Base-by-base conservation (phyloP, 92 coral and sea anemone species). In the Actinernus sp. region DNA sequence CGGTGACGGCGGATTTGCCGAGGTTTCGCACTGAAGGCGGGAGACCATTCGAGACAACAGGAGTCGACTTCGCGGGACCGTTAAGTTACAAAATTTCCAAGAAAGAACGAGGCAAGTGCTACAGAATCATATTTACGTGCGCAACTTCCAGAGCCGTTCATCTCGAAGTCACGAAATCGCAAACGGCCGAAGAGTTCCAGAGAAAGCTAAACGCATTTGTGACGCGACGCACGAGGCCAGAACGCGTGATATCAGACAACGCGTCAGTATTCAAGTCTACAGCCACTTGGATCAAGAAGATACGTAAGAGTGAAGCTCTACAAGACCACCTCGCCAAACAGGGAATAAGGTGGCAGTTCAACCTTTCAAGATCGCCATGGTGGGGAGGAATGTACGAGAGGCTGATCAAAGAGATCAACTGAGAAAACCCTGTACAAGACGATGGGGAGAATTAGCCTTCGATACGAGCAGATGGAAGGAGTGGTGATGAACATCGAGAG, bases 311-410 rank as follows among this genome's bases (percentile, higher is more conserved):
- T 5, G 67, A 76, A 31, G 52, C 0, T n/a, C 30, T 75, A 25
- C 83, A 67, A 60, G 78, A 73, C 54, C 33, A 18, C 67, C 50
- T 71, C 0, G 78, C 78, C 2, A 29, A n/a, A 32, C 75, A 79
- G 30, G 33, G 61, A 32, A 78, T 73, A 18, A 72, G 24, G 1
- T 80, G 86, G 81, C 76, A 52, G 66, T 76, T 83, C 73, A 67
- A 84, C 66, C 31, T 65, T 0, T 72, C 92, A 4, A 80, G 53
- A 30, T 86, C 76, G 22, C n/a, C n/a, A n/a, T n/a, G n/a, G n/a
- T 73, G 87, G 87, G 87, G 87, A 74, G 92, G 78, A 2, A 14
- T 78, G 65, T n/a, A n/a, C n/a, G n/a, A n/a, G n/a, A n/a, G n/a
- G n/a, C n/a, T n/a, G n/a, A n/a, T n/a, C n/a, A n/a, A n/a, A n/a